Conservation (phyloP, 1,140 invertebrate genomes). For the Thaumetopoea pityocampa region DNA sequence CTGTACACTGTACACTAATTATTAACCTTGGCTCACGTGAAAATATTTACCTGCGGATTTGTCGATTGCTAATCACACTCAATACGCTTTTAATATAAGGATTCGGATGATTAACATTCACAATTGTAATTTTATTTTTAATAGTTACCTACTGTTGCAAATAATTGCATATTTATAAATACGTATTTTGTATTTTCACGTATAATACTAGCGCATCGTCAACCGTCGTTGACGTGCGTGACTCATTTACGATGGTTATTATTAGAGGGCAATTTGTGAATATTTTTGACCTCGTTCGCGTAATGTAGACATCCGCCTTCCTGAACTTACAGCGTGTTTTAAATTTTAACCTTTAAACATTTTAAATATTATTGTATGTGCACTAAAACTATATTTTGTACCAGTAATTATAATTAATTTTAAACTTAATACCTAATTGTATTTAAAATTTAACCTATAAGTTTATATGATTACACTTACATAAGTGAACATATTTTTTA, state of each 20-base stretch:
- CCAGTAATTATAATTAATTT: constrained; percentile 43
- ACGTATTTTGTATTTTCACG: constrained; percentile 14
- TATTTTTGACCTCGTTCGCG: constrained; percentile 14
- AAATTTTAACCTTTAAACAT: constrained; percentile 25
- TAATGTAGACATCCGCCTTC: constrained; percentile 24
- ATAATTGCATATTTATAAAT: constrained; percentile 9
- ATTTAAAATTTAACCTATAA: constrained; percentile 35
- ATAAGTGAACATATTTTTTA: constrained; percentile 26
- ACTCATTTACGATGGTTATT: too few species aligned
- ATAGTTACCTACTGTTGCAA: too few species aligned
- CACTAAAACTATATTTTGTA: constrained; percentile 47
- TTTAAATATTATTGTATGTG: constrained; percentile 28
- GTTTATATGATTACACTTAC: constrained; percentile 42
- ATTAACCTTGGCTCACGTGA: constrained; percentile 1
- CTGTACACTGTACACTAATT: constrained; percentile 32
- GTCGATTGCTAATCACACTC: constrained; percentile 31
- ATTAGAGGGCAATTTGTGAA: constrained; percentile 6
- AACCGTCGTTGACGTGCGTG: too few species aligned
- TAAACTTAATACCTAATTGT: constrained; percentile 33
- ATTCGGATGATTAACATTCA: constrained; percentile 30
- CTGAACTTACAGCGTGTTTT: constrained; percentile 11
- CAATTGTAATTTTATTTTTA: constrained; percentile 13
- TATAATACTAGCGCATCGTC: constrained; percentile 11
- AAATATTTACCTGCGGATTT: constrained; percentile 14
- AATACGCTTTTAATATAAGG: constrained; percentile 45